A percentile compares a stretch with the other conserved stretches of the same genome.
These are phyloP conservation scores for Sphyrna mokarran DNA, from an alignment of 2,113 vertebrate genomes.

Conservation along the genomic window DNA sequence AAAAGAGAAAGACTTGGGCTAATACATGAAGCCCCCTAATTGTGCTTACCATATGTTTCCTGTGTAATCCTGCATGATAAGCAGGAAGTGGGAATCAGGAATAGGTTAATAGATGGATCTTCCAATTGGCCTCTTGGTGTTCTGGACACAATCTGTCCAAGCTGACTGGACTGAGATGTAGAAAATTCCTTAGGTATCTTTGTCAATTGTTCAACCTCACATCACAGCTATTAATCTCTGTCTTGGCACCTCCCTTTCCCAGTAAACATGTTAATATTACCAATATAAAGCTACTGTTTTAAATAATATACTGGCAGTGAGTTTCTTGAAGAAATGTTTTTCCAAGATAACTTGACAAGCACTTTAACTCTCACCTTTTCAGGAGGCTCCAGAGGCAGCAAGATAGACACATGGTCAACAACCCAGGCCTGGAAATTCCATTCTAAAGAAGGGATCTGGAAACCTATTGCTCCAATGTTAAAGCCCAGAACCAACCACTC, in stretches of 20 bases:
- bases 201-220: not conserved
- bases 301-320: not conserved
- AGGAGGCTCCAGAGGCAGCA: conserved; percentile 87
- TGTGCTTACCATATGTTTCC: not conserved
- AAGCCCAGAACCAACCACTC: conserved; percentile 86
- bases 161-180: not conserved
- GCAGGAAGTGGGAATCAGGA: not conserved
- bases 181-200: not conserved
- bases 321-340: not conserved
- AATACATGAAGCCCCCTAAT: not conserved
- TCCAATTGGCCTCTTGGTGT: not conserved
- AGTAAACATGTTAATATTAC: not conserved
- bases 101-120: not conserved
- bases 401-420: conserved; percentile 85
- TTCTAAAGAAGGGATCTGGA: conserved; percentile 72
- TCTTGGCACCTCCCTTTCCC: not conserved
- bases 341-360: not conserved
- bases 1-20: not conserved
- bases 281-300: not conserved
- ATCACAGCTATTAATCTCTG: not conserved
- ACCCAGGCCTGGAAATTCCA: conserved; percentile 88
- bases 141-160: not conserved
- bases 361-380: conserved; percentile 33
- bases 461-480: conserved; percentile 77
- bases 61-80: not conserved